Percentiles rank a stretch among this genome's conserved stretches.
These are phyloP conservation scores for Bombus waltoni DNA, from an alignment of 1,140 invertebrate genomes.

Conservation along the genomic window DNA sequence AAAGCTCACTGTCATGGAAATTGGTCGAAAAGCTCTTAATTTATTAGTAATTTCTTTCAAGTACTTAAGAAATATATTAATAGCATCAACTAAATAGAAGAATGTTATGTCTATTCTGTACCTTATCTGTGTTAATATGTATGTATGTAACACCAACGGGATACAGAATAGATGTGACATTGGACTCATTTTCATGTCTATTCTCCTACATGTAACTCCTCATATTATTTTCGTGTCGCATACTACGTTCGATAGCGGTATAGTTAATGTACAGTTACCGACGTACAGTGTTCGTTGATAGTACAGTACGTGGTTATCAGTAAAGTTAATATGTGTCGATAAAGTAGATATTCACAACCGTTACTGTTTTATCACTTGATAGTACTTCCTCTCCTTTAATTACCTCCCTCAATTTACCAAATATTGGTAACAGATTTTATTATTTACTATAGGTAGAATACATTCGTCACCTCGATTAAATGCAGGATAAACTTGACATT, in stretches of 20 bases:
- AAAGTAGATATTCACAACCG: background rate
- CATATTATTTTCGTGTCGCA: no score
- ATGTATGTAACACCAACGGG: no score
- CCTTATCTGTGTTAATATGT: no score
- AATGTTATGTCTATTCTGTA: no score
- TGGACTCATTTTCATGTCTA: no score
- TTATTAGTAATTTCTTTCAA: background rate
- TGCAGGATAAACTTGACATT: background rate
- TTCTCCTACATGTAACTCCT: no score
- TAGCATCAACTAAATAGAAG: background rate
- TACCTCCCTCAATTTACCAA: background rate
- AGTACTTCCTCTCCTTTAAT: background rate
- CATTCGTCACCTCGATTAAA: no score
- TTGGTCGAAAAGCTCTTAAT: background rate
- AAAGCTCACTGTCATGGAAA: background rate
- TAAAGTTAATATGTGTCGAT: background rate
- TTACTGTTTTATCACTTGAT: background rate
- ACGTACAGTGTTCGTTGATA: no score
- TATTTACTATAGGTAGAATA: background rate
- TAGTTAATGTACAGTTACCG: no score
- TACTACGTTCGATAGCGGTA: no score
- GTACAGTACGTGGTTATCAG: no score
- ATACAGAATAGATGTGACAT: no score
- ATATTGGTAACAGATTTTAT: background rate
- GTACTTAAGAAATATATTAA: background rate